These are phyloP conservation scores for Spisula subtruncata DNA, from an alignment of 2,888 invertebrate species.

Conservation along the genomic window DNA sequence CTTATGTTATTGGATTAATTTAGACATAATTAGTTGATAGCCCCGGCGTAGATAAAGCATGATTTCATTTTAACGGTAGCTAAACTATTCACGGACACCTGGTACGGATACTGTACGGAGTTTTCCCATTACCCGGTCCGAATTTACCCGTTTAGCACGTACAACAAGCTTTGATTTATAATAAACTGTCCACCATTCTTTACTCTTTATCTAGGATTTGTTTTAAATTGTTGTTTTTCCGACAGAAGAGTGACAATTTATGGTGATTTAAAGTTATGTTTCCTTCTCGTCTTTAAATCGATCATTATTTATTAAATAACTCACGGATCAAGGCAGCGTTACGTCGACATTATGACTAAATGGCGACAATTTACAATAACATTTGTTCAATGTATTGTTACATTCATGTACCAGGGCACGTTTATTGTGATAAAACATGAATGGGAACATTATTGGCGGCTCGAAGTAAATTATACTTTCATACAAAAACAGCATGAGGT, in stretches of 20 bases:
- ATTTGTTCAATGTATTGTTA: background rate
- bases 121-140: constrained; percentile 38
- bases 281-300: background rate
- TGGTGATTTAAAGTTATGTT: background rate
- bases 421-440: background rate
- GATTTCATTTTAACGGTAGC: constrained; percentile 63
- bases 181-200: constrained; percentile 32
- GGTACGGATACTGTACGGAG: constrained; percentile 35
- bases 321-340: background rate
- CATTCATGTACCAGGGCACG: background rate
- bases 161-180: constrained; percentile 48
- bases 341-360: background rate
- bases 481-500: background rate
- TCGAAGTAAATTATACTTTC: background rate
- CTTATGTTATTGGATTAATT: constrained; percentile 70
- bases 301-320: constrained; percentile 20
- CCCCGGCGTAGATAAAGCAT: constrained; percentile 71
- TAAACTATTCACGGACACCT: constrained; percentile 46
- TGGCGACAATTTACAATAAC: background rate
- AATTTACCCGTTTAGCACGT: constrained; percentile 50
- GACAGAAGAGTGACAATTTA: constrained; percentile 17
- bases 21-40: constrained; percentile 78
- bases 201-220: constrained; percentile 39
- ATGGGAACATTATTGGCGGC: background rate
- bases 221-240: constrained; percentile 19